phyloP scores from a whole-genome alignment of 92 coral and sea anemone species.

The Parazoanthus swiftii region DNA sequence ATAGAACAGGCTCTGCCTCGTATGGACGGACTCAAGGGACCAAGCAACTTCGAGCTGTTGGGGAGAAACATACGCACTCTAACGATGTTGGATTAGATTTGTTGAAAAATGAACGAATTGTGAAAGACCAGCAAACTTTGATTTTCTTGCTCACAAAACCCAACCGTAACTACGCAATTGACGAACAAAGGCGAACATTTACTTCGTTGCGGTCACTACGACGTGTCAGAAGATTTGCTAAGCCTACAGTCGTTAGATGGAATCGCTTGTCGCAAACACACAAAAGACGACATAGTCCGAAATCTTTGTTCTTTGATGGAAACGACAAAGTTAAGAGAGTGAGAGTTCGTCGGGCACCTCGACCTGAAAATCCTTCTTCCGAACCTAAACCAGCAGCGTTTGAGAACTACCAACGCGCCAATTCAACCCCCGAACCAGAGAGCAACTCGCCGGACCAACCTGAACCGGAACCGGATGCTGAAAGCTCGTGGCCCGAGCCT shows the following conservation, averaged over 20 bases:
- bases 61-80: not conserved
- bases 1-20: not conserved
- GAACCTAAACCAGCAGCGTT: not conserved
- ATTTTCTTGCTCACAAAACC: not conserved
- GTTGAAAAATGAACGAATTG: not conserved
- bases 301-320: not conserved
- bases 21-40: not conserved
- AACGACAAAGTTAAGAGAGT: not conserved
- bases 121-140: not conserved
- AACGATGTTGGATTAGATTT: not conserved
- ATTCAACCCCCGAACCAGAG: constrained; percentile 37
- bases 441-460: constrained; percentile 37
- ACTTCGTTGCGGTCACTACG: not conserved
- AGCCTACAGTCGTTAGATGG: not conserved
- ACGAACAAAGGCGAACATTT: not conserved
- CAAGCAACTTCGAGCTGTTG: not conserved
- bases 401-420: not conserved
- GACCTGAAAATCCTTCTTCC: not conserved
- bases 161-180: not conserved
- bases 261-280: not conserved
- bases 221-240: not conserved
- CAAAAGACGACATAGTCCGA: not conserved
- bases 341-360: constrained; percentile 18
- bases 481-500: constrained; percentile 86
- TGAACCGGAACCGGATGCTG: constrained; percentile 71